Base-by-base conservation (phyloP, 2,888 invertebrate genomes). In the Prenolepis imparis region DNA sequence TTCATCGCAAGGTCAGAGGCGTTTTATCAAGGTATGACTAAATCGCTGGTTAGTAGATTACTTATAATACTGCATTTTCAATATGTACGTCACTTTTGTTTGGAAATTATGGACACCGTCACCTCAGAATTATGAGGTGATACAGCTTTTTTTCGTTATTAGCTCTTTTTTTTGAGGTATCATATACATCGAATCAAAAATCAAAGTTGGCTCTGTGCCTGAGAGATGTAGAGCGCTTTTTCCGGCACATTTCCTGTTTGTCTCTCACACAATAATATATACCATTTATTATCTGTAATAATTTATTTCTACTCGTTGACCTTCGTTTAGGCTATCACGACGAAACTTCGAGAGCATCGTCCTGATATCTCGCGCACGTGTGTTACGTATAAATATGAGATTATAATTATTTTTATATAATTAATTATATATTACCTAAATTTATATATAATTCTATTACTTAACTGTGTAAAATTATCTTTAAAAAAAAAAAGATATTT, bases 211-310 rank as follows among this genome's bases (percentile, higher is more conserved):
- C 63, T 73, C 32, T 67, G 70, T 39, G 83, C 87, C 80, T 52
- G 82, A 59, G 82, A 59, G 73, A 84, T 78, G 59, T 41, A 21
- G 59, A 59, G 44, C 41, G 28, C 70, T 81, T 87, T 83, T 85
- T 84, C 52, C 74, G 63, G 28, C 55, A 59, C 67, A 36, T 63
- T 88, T 88, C 86, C 86, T 88, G 86, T 88, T 88, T 82, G 73
- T 57, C 67, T 52, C 48, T 52, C 48, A 52, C 48, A 52, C 8
- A 28, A 28, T 28, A 28, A 52, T 52, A 52, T n/a, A 18, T 39
- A 61, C 83, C 78, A 81, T 84, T 88, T 86, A 86, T 88, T 83
- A 73, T 73, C 39, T 59, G 59, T 41, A 24, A 12, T 73, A 73
- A 59, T 73, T 41, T 73, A 73, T 73, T 59, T 73, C 28, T 70